phyloP scores from a whole-genome alignment of 2,888 invertebrate species.

The Ichneumon xanthorius region DNA sequence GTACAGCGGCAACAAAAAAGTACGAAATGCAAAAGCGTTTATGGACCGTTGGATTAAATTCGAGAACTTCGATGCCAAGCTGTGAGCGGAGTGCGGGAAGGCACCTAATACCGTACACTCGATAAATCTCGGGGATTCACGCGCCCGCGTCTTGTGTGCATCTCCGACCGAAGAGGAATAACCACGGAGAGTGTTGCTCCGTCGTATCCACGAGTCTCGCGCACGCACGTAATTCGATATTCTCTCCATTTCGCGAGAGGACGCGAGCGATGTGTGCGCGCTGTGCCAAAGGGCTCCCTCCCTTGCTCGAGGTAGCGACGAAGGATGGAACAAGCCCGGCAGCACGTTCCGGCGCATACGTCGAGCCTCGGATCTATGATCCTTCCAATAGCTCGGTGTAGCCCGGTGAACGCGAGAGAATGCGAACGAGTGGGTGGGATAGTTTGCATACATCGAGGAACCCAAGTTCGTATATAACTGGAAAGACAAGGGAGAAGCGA shows the following conservation, averaged over 20 bases:
- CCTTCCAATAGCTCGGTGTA: constrained; percentile 11
- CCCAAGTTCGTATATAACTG: background rate
- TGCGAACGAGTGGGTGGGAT: constrained; percentile 44
- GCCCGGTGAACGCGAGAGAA: constrained; percentile 43
- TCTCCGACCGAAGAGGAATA: constrained; percentile 6
- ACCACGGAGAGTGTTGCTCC: constrained; percentile 13
- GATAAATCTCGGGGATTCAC: constrained; percentile 60
- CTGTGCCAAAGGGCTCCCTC: constrained; percentile 24
- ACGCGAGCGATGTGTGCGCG: constrained; percentile 12
- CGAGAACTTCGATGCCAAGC: constrained; percentile 42
- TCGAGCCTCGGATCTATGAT: constrained; percentile 57
- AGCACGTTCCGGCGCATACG: background rate
- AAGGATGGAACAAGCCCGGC: background rate
- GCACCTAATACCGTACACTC: constrained; percentile 53
- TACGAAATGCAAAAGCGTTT: constrained; percentile 35
- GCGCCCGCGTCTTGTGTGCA: constrained; percentile 1
- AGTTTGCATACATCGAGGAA: constrained; percentile 22
- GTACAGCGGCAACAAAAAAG: background rate
- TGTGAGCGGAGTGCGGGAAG: background rate
- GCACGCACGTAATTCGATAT: constrained; percentile 65
- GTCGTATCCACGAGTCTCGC: constrained; percentile 27
- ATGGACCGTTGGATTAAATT: constrained; percentile 58
- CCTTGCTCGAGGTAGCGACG: constrained; percentile 3
- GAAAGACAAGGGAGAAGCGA: background rate
- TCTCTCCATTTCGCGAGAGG: constrained; percentile 21